Conservation (phyloP, 2,888 invertebrate genomes). For the Ditula angustiorana region DNA sequence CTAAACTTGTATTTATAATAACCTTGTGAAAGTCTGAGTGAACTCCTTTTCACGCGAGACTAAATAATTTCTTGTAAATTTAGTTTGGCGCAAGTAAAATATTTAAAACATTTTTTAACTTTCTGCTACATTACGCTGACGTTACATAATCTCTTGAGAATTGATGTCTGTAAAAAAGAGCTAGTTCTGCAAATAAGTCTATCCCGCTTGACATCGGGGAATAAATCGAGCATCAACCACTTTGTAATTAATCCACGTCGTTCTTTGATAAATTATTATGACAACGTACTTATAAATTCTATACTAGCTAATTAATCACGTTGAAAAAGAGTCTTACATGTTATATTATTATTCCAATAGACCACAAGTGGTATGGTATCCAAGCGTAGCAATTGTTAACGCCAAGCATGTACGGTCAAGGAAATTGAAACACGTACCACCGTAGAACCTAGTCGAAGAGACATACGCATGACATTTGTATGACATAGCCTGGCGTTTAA, state of each 20-base stretch:
- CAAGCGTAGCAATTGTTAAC: too few species aligned
- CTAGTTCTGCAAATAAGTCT: neutral
- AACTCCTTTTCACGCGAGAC: neutral
- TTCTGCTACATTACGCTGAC: neutral
- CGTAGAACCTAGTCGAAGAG: too few species aligned
- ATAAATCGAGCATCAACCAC: neutral
- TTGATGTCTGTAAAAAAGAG: neutral
- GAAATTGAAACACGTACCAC: too few species aligned
- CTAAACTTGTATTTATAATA: neutral
- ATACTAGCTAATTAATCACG: neutral
- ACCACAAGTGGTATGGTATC: too few species aligned
- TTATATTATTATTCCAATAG: too few species aligned
- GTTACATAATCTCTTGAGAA: neutral
- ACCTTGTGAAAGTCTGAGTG: neutral
- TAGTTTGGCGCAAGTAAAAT: neutral
- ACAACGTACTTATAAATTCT: neutral
- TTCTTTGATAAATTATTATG: slow-evolving; percentile 6
- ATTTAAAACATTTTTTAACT: neutral
- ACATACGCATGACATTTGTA: too few species aligned
- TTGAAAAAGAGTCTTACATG: neutral
- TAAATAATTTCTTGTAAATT: neutral
- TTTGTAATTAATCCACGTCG: slow-evolving; percentile 14
- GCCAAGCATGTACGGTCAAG: too few species aligned
- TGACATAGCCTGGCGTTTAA: too few species aligned
- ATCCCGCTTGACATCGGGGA: neutral